Base-by-base conservation (phyloP, 2,113 vertebrate species). In the Ictalurus punctatus region DNA sequence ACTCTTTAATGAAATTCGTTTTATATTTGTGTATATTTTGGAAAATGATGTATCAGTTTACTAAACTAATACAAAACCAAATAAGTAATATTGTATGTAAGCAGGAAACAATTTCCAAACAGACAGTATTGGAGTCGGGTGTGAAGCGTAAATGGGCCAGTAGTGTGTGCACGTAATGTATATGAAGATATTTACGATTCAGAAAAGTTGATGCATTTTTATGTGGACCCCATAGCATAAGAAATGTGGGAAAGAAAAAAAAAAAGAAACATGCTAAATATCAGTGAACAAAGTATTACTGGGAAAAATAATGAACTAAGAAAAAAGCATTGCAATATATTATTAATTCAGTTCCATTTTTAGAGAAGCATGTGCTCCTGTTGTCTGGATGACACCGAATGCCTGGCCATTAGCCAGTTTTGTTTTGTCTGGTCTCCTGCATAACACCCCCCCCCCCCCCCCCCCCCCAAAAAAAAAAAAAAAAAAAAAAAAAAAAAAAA, bases 361-460 rank as follows among this genome's bases (percentile, higher is more conserved):
- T 25, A 78, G 13, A 23, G 21, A 78, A 78, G 1, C 73, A 76
- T 13, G 8, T 78, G 25, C 52, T 25, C 12, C 14, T 52, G 44
- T 58, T 61, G 21, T n/a, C 23, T 40, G 34, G n/a, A 59, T n/a
- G 7, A 76, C 71, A 34, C 21, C 2, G 8, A 44, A 65, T 13
- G 82, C 14, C 23, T 30, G 30, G 30, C 21, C 27, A 79, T 54
- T 67, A 65, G n/a, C 59, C 59, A 30, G 48, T 30, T 80, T 86
- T 86, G 84, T 90, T 88, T 86, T 87, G 82, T 83, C 76, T 37
- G 27, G 59, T 80, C 59, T 74, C 34, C 79, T 59, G 30, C 25
- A 12, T 71, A 37, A 8, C 6, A 0, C 6, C 44, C 44, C 44
- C 6, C 0, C 40, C 40, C n/a, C n/a, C n/a, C 7, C 6, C 5